Evolutionary conservation across 2,797 vertebrate genomes (phyloP).

Genomic region (Lepus townsendii): DNA sequence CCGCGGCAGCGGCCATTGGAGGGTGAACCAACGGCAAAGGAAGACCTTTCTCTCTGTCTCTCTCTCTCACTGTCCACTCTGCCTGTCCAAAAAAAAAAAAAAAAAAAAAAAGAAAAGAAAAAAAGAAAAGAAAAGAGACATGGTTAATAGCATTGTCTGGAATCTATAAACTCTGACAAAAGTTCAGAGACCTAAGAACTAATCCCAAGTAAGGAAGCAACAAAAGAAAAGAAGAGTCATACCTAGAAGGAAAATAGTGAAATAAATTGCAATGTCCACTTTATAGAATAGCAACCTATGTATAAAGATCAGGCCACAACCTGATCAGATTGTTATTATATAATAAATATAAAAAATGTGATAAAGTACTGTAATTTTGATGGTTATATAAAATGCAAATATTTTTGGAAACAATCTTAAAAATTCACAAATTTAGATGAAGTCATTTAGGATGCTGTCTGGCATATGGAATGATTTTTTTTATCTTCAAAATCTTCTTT

Average conservation of each 20-base stretch:
- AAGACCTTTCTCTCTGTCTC: too few relatives aligned
- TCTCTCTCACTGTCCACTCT: too few relatives aligned
- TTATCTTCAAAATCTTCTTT: conserved; percentile 44
- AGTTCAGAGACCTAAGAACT: background rate
- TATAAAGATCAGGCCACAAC: background rate
- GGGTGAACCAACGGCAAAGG: too few relatives aligned
- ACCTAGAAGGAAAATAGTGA: background rate
- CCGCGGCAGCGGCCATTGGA: too few relatives aligned
- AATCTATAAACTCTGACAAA: conserved; percentile 20
- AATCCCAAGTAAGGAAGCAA: conserved; percentile 11
- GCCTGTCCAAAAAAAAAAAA: too few relatives aligned
- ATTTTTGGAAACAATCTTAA: background rate
- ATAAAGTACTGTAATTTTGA: background rate
- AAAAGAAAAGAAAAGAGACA: too few relatives aligned
- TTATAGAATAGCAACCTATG: background rate
- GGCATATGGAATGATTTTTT: background rate
- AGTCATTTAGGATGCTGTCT: conserved; percentile 1
- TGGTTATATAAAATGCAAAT: background rate
- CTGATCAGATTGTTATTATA: background rate
- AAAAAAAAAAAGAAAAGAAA: too few relatives aligned
- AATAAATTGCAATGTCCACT: background rate
- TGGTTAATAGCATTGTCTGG: background rate
- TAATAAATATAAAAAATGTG: conserved; percentile 1
- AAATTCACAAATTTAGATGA: conserved; percentile 1
- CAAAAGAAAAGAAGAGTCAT: background rate